Base-by-base conservation (phyloP, 2,888 invertebrate genomes). In the Syrista parreyssii region DNA sequence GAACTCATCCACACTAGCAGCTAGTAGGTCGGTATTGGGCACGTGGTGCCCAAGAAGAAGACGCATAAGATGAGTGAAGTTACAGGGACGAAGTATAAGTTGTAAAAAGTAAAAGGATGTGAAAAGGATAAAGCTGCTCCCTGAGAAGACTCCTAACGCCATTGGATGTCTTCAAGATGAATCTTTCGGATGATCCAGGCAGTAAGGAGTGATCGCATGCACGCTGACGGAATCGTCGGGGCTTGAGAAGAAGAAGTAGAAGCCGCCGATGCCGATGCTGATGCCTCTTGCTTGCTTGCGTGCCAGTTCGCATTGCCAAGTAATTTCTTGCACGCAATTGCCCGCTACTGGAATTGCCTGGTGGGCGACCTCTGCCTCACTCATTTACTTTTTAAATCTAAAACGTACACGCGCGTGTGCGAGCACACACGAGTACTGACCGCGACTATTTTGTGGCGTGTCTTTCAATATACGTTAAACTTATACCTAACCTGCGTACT, bases 301-400 rank as follows among this genome's bases (percentile, higher is more conserved):
- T 89, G 89, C 85, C 83, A 85, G 83, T 86, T 86, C 86, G 84
- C 84, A 87, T 89, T 88, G 87, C 83, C 87, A 86, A 86, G 90
- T 88, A 90, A 90, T 91, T 91, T 91, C 88, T 91, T 88, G 90
- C 90, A 91, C 90, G 91, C 90, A 88, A 90, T 90, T 89, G 87
- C 86, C 87, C 87, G 89, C 90, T 90, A 90, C 89, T 89, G 89
- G 90, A 89, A 90, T 89, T 89, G 87, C 88, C 88, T 87, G 88
- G 87, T 88, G 88, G 88, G 88, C 87, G 88, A 89, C 89, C 88
- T 89, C 89, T 87, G 86, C 69, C 34, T 87, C 88, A 88, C 86
- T 88, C 89, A 88, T 89, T 89, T 89, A 86, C 85, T 89, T 88
- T 88, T 89, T 86, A 79, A 77, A 88, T 89, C 88, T 88, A 86